A percentile compares a stretch with the other conserved stretches of the same genome.
Evolutionary conservation across 2,113 vertebrate genomes (phyloP).

Genomic region (Rhombomys opimus): DNA sequence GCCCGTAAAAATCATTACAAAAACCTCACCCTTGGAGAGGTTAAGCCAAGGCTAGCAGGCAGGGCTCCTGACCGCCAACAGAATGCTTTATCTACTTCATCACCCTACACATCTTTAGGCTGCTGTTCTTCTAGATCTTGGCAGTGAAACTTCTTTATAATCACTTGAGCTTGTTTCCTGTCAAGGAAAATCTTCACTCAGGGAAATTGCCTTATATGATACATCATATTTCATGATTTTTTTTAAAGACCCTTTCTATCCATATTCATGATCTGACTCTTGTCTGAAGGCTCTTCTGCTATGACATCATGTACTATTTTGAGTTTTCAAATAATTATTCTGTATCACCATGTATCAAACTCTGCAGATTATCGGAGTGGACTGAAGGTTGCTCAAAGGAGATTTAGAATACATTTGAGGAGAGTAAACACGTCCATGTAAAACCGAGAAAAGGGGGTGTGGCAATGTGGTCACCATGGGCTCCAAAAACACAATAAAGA

Average conservation of each 20-base stretch:
- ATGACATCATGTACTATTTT: neutral
- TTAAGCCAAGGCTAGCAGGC: neutral
- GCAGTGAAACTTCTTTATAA: neutral
- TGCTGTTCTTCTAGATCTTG: neutral
- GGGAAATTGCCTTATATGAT: neutral
- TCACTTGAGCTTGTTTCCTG: constrained; percentile 9
- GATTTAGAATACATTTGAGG: neutral
- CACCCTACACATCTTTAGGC: neutral
- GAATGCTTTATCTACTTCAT: neutral
- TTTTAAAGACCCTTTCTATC: neutral
- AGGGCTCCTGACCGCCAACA: neutral
- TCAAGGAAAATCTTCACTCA: neutral
- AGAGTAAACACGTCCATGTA: neutral
- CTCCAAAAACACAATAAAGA: neutral
- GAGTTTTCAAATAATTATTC: constrained; percentile 18
- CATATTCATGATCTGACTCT: neutral
- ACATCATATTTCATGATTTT: neutral
- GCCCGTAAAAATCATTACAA: neutral
- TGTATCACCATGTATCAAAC: neutral
- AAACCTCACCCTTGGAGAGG: constrained; percentile 2
- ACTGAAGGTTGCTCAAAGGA: neutral
- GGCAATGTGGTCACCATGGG: neutral
- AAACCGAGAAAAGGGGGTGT: neutral
- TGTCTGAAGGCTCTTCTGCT: neutral
- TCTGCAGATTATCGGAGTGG: neutral